Evolutionary conservation across 2,888 invertebrate genomes (phyloP).

Genomic region (Oscheius myriophilus): DNA sequence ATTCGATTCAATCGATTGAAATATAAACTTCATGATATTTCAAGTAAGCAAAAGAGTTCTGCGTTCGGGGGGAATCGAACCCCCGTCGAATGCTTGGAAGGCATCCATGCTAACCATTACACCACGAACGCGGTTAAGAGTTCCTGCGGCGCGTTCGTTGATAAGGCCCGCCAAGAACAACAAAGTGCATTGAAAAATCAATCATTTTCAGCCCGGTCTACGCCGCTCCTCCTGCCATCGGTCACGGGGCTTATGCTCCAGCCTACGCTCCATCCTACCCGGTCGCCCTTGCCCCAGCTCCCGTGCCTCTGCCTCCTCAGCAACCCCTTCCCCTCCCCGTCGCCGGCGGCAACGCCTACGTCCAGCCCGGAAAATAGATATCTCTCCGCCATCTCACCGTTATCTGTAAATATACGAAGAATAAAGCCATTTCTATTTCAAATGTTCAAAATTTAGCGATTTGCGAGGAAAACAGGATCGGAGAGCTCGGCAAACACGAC

Average conservation of each 20-base stretch:
- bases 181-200: no score
- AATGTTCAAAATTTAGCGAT: no score
- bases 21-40: no score
- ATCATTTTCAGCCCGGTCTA: conserved; percentile 10
- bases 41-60: neutral
- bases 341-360: conserved; percentile 11
- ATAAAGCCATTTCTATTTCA: no score
- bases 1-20: no score
- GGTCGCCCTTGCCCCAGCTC: neutral
- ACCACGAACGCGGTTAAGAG: no score
- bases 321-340: no score
- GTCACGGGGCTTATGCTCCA: neutral
- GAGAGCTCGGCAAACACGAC: no score
- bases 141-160: no score
- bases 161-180: conserved; percentile 22
- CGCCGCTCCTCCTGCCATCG: conserved; percentile 19
- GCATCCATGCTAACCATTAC: conserved; percentile 39
- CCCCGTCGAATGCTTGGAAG: conserved; percentile 41
- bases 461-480: no score
- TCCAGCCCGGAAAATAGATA: conserved; percentile 15
- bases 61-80: conserved; percentile 38
- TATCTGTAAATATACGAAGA: conserved; percentile 22
- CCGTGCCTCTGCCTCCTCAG: conserved; percentile 13
- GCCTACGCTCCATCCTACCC: conserved; percentile 4
- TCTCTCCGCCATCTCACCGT: neutral